Evolutionary conservation across 2,797 vertebrate genomes (phyloP), one percentile per base, ranked within the genome.

Genomic region (Cichlasoma orientale): DNA sequence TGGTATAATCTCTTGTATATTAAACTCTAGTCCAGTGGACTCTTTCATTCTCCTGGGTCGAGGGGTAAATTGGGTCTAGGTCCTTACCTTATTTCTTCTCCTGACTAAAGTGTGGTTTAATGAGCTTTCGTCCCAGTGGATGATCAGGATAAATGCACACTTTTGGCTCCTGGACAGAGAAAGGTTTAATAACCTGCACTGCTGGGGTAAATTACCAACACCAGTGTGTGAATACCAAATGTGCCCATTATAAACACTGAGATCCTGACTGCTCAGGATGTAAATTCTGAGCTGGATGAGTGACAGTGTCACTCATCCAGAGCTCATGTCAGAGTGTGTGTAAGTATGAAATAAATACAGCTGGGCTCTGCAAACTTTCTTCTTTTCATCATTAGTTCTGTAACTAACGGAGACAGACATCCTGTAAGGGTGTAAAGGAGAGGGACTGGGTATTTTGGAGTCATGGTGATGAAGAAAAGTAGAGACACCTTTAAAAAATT

Each of bases 151-250:
- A 79, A 75, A 81, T 6, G 59, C 44, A 1, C 41, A 53, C 73
- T 75, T 36, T 58, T 19, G 14, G 54, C 10, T 61, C 56, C 31
- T 38, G 59, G 44, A 18, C 56, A 56, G 55, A 56, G 47, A 50
- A 63, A 56, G 78, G n/a, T 77, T 78, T 83, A 86, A 85, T 86
- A 79, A 88, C 38, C 66, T 56, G 54, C 29, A 1, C 78, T 56
- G 38, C 50, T 56, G 78, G 21, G 19, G 71, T 73, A 72, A 44
- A 56, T 69, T 73, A 72, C 47, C 38, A 33, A 70, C 29, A 59
- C 54, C 16, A 0, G 19, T 2, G 29, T 50, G 52, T 77, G 82
- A 87, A 86, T 74, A 78, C 29, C 38, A 80, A 79, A 77, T 23
- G 57, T 19, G 12, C n/a, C 23, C 3, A 2, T 44, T 3, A 23